Percentiles rank a stretch among this genome's conserved stretches.
These are phyloP conservation scores for Psylliodes chrysocephalus DNA, from an alignment of 2,888 invertebrate species.

Conservation along the genomic window DNA sequence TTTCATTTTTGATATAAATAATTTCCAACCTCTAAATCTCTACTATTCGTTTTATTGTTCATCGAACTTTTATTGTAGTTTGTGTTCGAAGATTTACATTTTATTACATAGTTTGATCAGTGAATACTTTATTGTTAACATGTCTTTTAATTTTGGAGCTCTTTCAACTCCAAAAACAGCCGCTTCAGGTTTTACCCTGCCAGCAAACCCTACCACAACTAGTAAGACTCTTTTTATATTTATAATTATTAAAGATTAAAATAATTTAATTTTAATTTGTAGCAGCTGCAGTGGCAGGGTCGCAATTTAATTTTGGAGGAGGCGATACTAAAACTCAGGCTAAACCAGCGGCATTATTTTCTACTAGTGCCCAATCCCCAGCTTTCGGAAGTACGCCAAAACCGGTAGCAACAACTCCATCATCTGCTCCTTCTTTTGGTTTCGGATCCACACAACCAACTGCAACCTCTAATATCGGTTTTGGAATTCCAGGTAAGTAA, in stretches of 20 bases:
- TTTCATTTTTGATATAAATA: too few species aligned
- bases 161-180: conserved; percentile 54
- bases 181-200: conserved; percentile 58
- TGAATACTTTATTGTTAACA: conserved; percentile 25
- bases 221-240: conserved; percentile 24
- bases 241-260: background rate
- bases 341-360: conserved; percentile 34
- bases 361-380: background rate
- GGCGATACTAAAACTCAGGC: conserved; percentile 44
- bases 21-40: too few species aligned
- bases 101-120: too few species aligned
- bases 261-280: conserved; percentile 26
- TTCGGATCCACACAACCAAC: conserved; percentile 37
- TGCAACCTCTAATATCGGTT: background rate
- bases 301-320: conserved; percentile 44
- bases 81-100: too few species aligned
- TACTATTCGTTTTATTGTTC: too few species aligned
- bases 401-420: conserved; percentile 28
- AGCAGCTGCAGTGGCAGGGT: conserved; percentile 36
- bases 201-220: conserved; percentile 54
- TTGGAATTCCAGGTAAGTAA: conserved; percentile 23
- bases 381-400: conserved; percentile 23
- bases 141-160: conserved; percentile 56
- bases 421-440: conserved; percentile 44
- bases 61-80: too few species aligned